Conservation (phyloP, 2,888 invertebrate species). For the Vanessa cardui region DNA sequence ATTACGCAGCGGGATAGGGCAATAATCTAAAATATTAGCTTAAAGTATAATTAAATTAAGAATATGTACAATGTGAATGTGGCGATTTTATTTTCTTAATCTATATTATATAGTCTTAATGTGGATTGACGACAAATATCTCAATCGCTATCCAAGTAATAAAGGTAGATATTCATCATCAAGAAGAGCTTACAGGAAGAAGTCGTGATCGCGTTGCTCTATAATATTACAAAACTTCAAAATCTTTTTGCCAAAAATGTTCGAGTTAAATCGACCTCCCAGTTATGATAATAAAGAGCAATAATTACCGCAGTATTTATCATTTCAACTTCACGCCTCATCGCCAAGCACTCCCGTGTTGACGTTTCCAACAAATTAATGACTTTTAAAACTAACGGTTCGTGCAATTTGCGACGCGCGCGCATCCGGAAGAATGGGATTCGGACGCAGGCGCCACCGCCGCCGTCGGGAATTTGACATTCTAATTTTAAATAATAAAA, state of each 20-base stretch:
- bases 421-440: slow-evolving; percentile 56
- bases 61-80: too few species aligned
- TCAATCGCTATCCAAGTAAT: too few species aligned
- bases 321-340: slow-evolving; percentile 55
- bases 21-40: too few species aligned
- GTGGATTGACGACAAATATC: too few species aligned
- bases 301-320: slow-evolving; percentile 48
- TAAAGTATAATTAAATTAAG: too few species aligned
- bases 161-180: too few species aligned
- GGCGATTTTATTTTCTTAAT: too few species aligned
- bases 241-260: slow-evolving; percentile 2
- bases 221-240: neutral
- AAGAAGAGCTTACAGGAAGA: too few species aligned
- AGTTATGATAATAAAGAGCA: slow-evolving; percentile 29
- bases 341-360: slow-evolving; percentile 64
- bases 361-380: slow-evolving; percentile 68
- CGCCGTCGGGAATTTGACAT: slow-evolving; percentile 7
- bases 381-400: slow-evolving; percentile 55
- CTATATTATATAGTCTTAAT: too few species aligned
- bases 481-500: neutral
- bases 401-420: slow-evolving; percentile 60
- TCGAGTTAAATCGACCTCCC: slow-evolving; percentile 10
- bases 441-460: slow-evolving; percentile 45
- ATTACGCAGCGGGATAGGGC: too few species aligned
- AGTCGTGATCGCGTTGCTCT: neutral